Conservation (phyloP, 1,140 invertebrate genomes). For the Leptonema lineaticorne region DNA sequence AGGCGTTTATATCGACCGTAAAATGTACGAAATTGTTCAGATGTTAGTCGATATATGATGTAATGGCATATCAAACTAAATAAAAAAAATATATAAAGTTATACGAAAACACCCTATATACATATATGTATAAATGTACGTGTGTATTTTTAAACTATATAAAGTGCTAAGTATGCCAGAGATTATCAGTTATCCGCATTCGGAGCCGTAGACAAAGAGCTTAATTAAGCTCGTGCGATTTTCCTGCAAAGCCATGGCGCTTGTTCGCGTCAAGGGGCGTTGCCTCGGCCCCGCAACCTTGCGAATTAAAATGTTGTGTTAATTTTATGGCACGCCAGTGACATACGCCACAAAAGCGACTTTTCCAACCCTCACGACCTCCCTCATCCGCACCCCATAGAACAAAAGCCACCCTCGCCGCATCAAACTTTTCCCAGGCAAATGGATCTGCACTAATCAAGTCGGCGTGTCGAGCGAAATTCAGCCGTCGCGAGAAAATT, state of each 20-base stretch:
- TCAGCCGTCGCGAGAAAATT: background rate
- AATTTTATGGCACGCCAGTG: background rate
- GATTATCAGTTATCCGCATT: background rate
- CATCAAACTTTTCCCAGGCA: slow-evolving; percentile 1
- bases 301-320: slow-evolving; percentile 12
- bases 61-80: too few relatives aligned
- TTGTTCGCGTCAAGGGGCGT: background rate
- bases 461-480: background rate
- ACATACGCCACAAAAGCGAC: background rate
- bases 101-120: too few relatives aligned
- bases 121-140: too few relatives aligned
- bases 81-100: too few relatives aligned
- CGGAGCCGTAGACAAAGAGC: background rate
- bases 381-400: too few relatives aligned
- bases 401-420: background rate
- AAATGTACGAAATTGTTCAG: too few relatives aligned
- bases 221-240: slow-evolving; percentile 1
- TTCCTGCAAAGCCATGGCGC: background rate
- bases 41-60: too few relatives aligned
- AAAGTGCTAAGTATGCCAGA: too few relatives aligned
- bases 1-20: too few relatives aligned
- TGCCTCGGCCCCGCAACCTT: background rate
- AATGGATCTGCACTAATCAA: slow-evolving; percentile 15
- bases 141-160: too few relatives aligned
- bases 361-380: too few relatives aligned